A percentile compares a stretch with the other conserved stretches of the same genome.
phyloP scores from a whole-genome alignment of 2,888 invertebrate species.

The Leucophora obtusa region DNA sequence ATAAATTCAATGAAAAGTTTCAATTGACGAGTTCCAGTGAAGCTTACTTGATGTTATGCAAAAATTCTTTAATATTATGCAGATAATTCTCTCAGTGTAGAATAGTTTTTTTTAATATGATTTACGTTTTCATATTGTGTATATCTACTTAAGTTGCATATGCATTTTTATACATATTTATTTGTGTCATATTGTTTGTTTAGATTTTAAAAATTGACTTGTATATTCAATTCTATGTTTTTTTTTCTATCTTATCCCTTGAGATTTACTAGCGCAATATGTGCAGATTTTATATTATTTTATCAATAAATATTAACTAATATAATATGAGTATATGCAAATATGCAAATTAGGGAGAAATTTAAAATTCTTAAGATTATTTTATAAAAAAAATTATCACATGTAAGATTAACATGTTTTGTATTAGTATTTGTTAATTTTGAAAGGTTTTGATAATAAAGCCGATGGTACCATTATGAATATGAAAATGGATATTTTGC shows the following conservation, averaged over 20 bases:
- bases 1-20: too few species aligned
- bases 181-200: conserved; percentile 20
- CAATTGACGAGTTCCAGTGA: too few species aligned
- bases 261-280: conserved; percentile 32
- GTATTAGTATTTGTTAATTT: too few species aligned
- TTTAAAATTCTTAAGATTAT: too few species aligned
- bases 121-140: not conserved
- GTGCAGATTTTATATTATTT: conserved; percentile 33
- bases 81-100: too few species aligned
- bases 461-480: too few species aligned
- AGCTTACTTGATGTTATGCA: too few species aligned
- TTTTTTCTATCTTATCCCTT: conserved; percentile 5
- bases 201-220: conserved; percentile 10
- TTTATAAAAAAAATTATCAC: too few species aligned
- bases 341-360: not conserved
- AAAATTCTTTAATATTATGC: too few species aligned
- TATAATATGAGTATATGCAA: not conserved
- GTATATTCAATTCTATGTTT: not conserved
- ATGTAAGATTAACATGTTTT: too few species aligned
- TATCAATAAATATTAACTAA: conserved; percentile 1
- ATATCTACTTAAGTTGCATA: not conserved
- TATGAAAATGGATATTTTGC: too few species aligned
- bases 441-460: too few species aligned
- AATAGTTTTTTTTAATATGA: not conserved
- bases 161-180: conserved; percentile 9